Evolutionary conservation across 2,888 invertebrate species (phyloP), one percentile per base, ranked within the genome.

Genomic region (Xiphydria camelus): DNA sequence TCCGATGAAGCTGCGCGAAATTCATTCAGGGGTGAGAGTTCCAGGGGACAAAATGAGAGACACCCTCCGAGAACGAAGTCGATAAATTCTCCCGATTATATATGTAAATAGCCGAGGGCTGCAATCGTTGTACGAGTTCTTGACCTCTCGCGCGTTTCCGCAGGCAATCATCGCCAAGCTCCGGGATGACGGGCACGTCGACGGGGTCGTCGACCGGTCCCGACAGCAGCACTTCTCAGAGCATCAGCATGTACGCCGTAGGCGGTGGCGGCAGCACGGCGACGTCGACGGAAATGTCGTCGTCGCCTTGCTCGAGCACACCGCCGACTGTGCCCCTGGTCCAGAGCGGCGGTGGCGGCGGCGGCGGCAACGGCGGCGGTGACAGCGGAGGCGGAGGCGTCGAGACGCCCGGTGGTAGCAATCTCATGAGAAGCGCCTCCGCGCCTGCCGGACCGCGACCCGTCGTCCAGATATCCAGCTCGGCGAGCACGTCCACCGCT

Each of bases 91-190:
- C n/a, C n/a, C n/a, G n/a, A n/a, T n/a, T n/a, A n/a, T n/a, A n/a
- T n/a, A n/a, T n/a, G n/a, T n/a, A n/a, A n/a, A n/a, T n/a, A n/a
- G n/a, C n/a, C n/a, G n/a, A n/a, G n/a, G n/a, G n/a, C n/a, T n/a
- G n/a, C n/a, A n/a, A n/a, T n/a, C n/a, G n/a, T n/a, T n/a, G n/a
- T n/a, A n/a, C n/a, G n/a, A n/a, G n/a, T n/a, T n/a, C n/a, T n/a
- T n/a, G n/a, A n/a, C n/a, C n/a, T n/a, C n/a, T n/a, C n/a, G n/a
- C n/a, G n/a, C n/a, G 7, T 33, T 33, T 9, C 15, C 57, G 2
- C 59, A 75, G 75, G 75, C 75, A 75, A 72, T 68, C 72, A 20
- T 78, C 81, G 7, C 71, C 76, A 12, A 68, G 70, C 18, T 74
- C 76, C 4, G 70, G 75, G 9, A 77, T 77, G 12, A 77, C 70